Percentiles rank a stretch among this genome's conserved stretches.
Evolutionary conservation across 2,113 vertebrate genomes (phyloP).

Genomic region (Leptosomus discolor): DNA sequence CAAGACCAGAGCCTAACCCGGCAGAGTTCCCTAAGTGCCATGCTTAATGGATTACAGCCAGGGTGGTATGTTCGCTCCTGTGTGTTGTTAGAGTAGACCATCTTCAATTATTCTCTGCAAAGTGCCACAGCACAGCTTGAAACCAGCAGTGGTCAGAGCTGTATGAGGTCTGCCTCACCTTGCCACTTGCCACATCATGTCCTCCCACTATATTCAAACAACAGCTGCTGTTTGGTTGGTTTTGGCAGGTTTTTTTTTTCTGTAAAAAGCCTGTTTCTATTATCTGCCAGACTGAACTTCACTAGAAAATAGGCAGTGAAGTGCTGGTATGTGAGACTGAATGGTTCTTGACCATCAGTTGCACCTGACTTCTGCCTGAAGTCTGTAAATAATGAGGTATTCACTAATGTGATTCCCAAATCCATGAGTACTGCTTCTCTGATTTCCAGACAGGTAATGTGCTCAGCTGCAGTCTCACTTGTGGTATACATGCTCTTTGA

Average conservation of each 20-base stretch:
- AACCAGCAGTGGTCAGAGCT: not conserved
- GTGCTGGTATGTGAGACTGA: not conserved
- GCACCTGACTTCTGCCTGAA: not conserved
- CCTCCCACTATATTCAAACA: not conserved
- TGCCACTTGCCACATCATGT: not conserved
- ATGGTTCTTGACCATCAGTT: not conserved
- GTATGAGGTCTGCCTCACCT: not conserved
- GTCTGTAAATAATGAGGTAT: not conserved
- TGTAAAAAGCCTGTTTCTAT: not conserved
- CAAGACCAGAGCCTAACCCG: not conserved
- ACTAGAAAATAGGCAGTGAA: not conserved
- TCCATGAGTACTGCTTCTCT: not conserved
- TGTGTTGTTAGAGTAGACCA: not conserved
- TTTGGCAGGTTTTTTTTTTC: not conserved
- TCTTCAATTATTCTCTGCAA: not conserved
- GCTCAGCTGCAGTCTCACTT: not conserved
- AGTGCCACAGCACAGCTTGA: not conserved
- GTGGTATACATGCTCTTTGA: accelerated
- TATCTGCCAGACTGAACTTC: not conserved
- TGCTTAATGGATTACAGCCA: not conserved
- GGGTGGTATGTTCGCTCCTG: not conserved
- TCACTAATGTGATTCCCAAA: not conserved
- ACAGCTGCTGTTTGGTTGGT: not conserved
- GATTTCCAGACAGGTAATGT: not conserved
- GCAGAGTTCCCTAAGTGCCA: not conserved